phyloP scores from a whole-genome alignment of 2,888 invertebrate species.

The Diarsia dahlii region DNA sequence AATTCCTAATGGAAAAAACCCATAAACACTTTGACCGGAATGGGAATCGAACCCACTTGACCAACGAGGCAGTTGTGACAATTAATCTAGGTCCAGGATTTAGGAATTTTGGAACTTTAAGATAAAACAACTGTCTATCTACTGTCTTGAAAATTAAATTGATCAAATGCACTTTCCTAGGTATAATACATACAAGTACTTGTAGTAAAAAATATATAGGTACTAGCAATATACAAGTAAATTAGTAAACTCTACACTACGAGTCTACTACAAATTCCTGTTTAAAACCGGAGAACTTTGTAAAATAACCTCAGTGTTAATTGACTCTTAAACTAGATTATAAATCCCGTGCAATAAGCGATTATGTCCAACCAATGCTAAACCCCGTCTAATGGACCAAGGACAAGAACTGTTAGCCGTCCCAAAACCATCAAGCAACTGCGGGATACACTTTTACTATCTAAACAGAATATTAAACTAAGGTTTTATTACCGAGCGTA shows the following conservation, averaged over 20 bases:
- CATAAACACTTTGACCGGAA: no score
- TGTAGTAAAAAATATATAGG: neutral
- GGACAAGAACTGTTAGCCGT: conserved; percentile 46
- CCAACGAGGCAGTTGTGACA: neutral
- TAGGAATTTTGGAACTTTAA: no score
- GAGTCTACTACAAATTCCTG: conserved; percentile 9
- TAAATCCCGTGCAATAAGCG: conserved; percentile 43
- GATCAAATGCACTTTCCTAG: neutral
- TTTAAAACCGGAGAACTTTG: conserved; percentile 9
- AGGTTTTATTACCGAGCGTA: conserved; percentile 20
- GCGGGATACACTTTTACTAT: conserved; percentile 56
- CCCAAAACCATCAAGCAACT: conserved; percentile 46
- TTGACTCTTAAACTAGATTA: conserved; percentile 45
- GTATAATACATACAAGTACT: neutral
- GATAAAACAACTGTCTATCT: neutral
- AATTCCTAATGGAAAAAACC: no score
- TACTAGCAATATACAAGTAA: neutral
- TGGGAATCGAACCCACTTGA: no score
- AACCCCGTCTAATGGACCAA: conserved; percentile 51
- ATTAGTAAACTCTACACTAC: neutral
- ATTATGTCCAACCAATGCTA: conserved; percentile 54
- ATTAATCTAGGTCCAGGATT: neutral
- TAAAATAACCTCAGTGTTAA: conserved; percentile 46
- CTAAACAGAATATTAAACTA: conserved; percentile 29
- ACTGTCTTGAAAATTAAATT: neutral